Percentiles rank a stretch among this genome's conserved stretches.
These are phyloP conservation scores for Ahaetulla prasina DNA, from an alignment of 2,113 vertebrate species.

Conservation along the genomic window DNA sequence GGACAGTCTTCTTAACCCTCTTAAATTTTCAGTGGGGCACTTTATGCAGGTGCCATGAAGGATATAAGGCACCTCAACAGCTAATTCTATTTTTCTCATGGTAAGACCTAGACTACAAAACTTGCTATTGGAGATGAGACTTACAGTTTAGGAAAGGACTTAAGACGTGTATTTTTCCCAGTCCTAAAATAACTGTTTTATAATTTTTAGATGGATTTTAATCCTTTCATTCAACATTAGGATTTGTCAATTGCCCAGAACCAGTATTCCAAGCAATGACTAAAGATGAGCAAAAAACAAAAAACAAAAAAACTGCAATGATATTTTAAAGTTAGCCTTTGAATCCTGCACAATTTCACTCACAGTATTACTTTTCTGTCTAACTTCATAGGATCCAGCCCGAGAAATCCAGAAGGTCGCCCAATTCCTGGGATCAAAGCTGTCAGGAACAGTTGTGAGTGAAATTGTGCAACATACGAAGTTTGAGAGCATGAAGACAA, in stretches of 20 bases:
- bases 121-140: not conserved
- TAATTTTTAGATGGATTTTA: not conserved
- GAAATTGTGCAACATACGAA: conserved; percentile 69
- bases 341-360: not conserved
- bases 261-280: not conserved
- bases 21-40: too few relatives aligned
- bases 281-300: not conserved
- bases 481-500: conserved; percentile 76
- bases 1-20: too few relatives aligned
- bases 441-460: conserved; percentile 66
- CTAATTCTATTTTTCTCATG: not conserved
- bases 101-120: too few relatives aligned
- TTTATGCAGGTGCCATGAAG: too few relatives aligned
- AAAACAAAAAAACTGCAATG: not conserved
- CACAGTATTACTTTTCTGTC: not conserved
- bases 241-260: not conserved
- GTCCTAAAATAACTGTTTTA: not conserved
- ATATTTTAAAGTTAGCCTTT: not conserved
- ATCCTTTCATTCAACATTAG: not conserved
- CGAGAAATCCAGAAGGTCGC: conserved; percentile 72
- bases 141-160: not conserved
- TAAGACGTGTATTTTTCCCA: not conserved
- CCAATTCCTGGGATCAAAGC: conserved; percentile 68
- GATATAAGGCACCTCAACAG: too few relatives aligned
- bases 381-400: conserved; percentile 64